Conservation (phyloP, 2,888 invertebrate species). For the Eupithecia tripunctaria region DNA sequence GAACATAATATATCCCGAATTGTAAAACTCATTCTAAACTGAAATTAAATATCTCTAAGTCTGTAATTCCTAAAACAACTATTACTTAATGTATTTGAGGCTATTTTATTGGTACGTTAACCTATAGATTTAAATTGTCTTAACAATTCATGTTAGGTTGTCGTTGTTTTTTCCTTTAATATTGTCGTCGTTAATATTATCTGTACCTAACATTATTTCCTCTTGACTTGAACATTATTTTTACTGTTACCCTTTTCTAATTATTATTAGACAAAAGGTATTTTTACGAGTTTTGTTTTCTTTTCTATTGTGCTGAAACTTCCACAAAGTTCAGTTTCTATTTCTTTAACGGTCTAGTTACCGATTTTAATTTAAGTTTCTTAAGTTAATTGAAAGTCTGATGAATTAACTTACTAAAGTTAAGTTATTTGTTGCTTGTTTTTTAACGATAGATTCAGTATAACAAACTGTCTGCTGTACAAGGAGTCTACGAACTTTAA, state of each 20-base stretch:
- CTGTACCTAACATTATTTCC: slow-evolving; percentile 10
- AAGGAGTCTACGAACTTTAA: not conserved
- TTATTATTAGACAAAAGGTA: not conserved
- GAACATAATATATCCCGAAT: not conserved
- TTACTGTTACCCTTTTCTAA: slow-evolving; percentile 9
- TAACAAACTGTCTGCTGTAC: not conserved
- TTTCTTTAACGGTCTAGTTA: not conserved
- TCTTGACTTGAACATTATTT: slow-evolving; percentile 1
- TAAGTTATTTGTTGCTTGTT: no score
- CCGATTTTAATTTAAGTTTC: no score
- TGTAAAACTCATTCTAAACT: not conserved
- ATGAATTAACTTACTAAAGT: no score
- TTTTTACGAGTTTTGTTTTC: not conserved
- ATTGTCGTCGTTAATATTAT: slow-evolving; percentile 15
- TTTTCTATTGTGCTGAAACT: not conserved
- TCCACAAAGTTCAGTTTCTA: not conserved
- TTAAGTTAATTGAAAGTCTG: no score
- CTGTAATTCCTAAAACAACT: not conserved
- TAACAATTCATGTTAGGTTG: not conserved
- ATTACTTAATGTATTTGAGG: not conserved
- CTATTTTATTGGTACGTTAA: not conserved
- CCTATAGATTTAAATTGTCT: not conserved
- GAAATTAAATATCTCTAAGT: no score
- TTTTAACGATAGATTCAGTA: not conserved
- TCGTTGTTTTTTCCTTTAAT: slow-evolving; percentile 15